These are phyloP conservation scores for Apodemus agrarius DNA, from an alignment of 2,797 vertebrate species.

Conservation along the genomic window DNA sequence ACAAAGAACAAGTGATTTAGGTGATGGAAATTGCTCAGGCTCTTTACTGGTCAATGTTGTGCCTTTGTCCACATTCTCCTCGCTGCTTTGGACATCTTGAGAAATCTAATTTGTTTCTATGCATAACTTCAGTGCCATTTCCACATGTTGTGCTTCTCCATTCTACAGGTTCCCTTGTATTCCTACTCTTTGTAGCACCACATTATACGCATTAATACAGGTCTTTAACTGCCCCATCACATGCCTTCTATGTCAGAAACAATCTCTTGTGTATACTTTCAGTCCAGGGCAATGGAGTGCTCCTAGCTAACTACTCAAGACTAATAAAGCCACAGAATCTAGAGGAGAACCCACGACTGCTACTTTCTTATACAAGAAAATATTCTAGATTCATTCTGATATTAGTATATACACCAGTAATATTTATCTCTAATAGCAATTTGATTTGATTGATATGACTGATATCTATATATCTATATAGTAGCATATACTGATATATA, in stretches of 20 bases:
- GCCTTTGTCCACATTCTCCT: neutral
- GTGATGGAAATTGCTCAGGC: neutral
- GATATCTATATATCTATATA: neutral
- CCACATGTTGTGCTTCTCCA: neutral
- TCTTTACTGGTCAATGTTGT: neutral
- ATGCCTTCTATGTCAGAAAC: neutral
- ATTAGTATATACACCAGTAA: neutral
- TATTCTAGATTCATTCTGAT: neutral
- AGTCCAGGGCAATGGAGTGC: neutral
- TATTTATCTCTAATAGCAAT: neutral
- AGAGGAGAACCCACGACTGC: neutral
- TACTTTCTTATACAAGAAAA: neutral
- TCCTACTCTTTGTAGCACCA: neutral
- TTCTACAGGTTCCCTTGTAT: neutral
- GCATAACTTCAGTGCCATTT: neutral
- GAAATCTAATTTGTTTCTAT: neutral
- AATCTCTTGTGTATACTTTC: neutral
- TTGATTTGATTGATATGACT: neutral
- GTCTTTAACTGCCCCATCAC: neutral
- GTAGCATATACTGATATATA: too few relatives aligned
- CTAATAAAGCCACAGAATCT: neutral
- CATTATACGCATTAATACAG: neutral
- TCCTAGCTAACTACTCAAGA: neutral
- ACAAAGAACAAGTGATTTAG: neutral
- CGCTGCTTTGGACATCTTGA: neutral